Evolutionary conservation across 2,888 invertebrate species (phyloP).

Genomic region (Ctena decussata): DNA sequence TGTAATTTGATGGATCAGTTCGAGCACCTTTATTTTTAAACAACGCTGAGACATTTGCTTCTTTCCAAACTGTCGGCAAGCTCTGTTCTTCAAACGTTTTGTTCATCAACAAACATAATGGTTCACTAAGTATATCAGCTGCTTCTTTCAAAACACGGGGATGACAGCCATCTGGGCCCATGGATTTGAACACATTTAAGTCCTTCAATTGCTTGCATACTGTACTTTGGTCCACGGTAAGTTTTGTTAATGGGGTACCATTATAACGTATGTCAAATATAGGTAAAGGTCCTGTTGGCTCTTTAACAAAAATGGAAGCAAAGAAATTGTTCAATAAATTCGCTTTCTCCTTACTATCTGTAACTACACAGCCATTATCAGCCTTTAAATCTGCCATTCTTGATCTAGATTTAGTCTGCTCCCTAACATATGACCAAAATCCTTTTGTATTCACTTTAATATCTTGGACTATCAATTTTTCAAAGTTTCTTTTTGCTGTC

Average conservation of each 20-base stretch:
- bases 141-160: background rate
- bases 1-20: background rate
- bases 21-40: background rate
- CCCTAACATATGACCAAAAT: background rate
- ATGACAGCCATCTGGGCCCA: background rate
- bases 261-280: background rate
- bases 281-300: background rate
- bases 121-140: background rate
- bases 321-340: conserved; percentile 4
- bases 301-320: background rate
- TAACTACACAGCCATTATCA: background rate
- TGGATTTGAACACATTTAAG: background rate
- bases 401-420: background rate
- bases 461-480: background rate
- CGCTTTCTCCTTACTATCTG: background rate
- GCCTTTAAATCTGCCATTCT: background rate
- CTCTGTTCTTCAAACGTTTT: background rate
- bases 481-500: background rate
- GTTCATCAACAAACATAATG: background rate
- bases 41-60: background rate
- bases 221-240: background rate
- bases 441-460: background rate
- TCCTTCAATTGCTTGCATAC: background rate
- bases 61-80: background rate
- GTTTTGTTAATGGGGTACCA: background rate